Percentiles rank a stretch among this genome's conserved stretches.
Conservation (phyloP, 2,113 vertebrate species). For the Crotalus viridis region DNA sequence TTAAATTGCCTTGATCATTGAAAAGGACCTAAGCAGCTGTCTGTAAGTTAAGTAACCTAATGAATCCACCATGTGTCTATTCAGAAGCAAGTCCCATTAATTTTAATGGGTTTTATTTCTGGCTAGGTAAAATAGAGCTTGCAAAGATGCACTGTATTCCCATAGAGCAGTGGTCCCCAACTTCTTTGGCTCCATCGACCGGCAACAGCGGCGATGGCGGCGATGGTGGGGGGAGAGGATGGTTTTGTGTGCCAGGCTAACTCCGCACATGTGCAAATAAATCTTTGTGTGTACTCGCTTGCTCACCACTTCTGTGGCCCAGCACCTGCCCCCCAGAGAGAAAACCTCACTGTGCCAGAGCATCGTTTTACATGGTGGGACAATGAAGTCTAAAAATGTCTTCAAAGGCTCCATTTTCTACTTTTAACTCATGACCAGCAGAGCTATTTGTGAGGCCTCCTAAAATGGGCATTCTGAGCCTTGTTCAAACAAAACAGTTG, state of each 20-base stretch:
- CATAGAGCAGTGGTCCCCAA: too few species aligned
- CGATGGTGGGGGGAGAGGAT: too few species aligned
- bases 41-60: background rate
- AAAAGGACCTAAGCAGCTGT: background rate
- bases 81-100: background rate
- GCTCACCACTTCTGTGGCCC: too few species aligned
- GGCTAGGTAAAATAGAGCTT: background rate
- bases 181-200: too few species aligned
- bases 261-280: too few species aligned
- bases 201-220: too few species aligned
- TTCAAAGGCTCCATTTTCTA: conserved; percentile 97
- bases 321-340: conserved; percentile 56
- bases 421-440: conserved; percentile 85
- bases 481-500: conserved; percentile 86
- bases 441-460: conserved; percentile 81
- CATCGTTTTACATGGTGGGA: conserved; percentile 99
- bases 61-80: background rate
- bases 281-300: too few species aligned
- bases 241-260: too few species aligned
- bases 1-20: background rate
- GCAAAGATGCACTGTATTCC: too few species aligned
- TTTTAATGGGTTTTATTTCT: background rate
- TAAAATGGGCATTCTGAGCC: conserved; percentile 76
- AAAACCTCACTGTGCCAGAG: conserved; percentile 90
- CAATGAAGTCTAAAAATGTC: conserved; percentile 98